A percentile compares a stretch with the other conserved stretches of the same genome.
phyloP scores from a whole-genome alignment of 2,797 vertebrate species.

The Scyliorhinus canicula region DNA sequence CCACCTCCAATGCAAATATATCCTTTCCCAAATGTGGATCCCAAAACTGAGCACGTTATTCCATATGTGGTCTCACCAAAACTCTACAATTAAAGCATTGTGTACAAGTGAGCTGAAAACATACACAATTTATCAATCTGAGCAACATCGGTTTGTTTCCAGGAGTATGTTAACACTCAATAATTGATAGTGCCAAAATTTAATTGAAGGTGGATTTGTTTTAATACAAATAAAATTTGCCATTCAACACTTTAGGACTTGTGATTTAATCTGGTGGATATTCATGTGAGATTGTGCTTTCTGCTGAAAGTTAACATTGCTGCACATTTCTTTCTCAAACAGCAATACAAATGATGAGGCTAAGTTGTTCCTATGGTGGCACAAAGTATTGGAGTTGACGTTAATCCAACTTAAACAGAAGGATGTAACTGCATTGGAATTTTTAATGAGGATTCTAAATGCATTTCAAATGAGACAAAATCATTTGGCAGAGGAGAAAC shows the following conservation, averaged over 20 bases:
- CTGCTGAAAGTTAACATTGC: background rate
- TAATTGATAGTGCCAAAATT: background rate
- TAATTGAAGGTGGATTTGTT: background rate
- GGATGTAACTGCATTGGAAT: slow-evolving; percentile 61
- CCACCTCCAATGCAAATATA: too few relatives aligned
- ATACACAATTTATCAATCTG: background rate
- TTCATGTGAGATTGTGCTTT: slow-evolving; percentile 37
- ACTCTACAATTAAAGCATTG: too few relatives aligned
- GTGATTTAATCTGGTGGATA: slow-evolving; percentile 22
- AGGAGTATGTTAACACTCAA: background rate
- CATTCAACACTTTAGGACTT: background rate
- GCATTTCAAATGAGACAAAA: slow-evolving; percentile 69
- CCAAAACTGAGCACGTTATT: too few relatives aligned
- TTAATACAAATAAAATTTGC: background rate
- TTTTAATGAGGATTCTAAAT: slow-evolving; percentile 61
- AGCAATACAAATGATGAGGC: slow-evolving; percentile 79
- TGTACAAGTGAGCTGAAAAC: background rate
- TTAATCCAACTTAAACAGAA: slow-evolving; percentile 74
- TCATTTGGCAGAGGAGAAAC: slow-evolving; percentile 82
- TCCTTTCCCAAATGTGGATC: too few relatives aligned
- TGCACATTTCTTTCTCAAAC: slow-evolving; percentile 31
- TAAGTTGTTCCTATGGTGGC: slow-evolving; percentile 96
- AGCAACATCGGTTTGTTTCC: background rate
- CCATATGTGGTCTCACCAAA: too few relatives aligned
- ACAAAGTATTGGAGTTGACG: slow-evolving; percentile 81